Base-by-base conservation (phyloP, 2,113 vertebrate species). In the Zosterops hypoxanthus region DNA sequence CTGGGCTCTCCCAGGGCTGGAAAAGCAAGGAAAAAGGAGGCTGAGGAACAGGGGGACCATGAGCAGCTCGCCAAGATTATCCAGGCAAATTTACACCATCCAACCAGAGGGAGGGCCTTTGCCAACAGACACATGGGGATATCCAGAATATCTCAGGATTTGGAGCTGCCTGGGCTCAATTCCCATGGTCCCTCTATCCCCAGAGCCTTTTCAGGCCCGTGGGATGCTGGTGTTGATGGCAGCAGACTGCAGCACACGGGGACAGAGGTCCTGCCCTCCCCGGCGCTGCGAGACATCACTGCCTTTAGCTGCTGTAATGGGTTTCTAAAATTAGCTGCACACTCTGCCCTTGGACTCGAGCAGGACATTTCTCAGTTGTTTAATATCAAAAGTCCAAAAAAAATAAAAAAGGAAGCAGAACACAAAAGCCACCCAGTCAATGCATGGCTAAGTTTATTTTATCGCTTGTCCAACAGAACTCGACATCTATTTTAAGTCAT, bases 381-480 rank as follows among this genome's bases (percentile, higher is more conserved):
- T 95, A 61, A 92, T 88, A 96, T 85, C 66, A 80, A 82, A 95
- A 92, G 92, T 73, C 42, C 2, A 44, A 53, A 53, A 80, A 8
- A 52, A 65, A 24, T 42, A 59, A 79, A 9, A 57, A 39, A n/a
- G 31, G 50, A 92, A 93, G 29, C 29, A 33, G 83, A 94, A 63
- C 87, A 95, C 90, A 92, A 77, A 92, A 88, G 65, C 77, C 42
- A 71, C 12, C 26, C 63, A 22, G 72, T 92, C 90, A 92, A 86
- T 93, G 94, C 88, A 69, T 0, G 16, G 66, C 95, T 92, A 95
- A 64, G 82, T 97, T 97, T 97, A 97, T 96, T 96, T 86, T 60
- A 88, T 86, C 86, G 33, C 72, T 92, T 14, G 79, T 68, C 94
- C 88, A 0, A 26, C 90, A 86, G 88, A 96, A 56, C 77, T 70